Evolutionary conservation across 2,797 vertebrate genomes (phyloP).

Genomic region (Coranthus polyacanthus): DNA sequence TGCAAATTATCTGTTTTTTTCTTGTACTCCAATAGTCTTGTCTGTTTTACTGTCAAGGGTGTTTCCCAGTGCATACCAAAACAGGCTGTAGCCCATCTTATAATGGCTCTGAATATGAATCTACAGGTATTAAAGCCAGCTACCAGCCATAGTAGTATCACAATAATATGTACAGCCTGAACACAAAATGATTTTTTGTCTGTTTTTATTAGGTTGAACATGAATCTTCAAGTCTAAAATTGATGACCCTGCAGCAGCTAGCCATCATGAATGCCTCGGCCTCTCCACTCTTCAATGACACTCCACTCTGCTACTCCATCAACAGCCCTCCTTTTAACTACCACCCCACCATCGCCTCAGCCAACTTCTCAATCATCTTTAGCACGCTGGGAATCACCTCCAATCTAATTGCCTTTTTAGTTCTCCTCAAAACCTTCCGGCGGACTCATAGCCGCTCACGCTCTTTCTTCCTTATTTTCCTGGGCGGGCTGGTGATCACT

Average conservation of each 20-base stretch:
- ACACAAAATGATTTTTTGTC: conserved; percentile 9
- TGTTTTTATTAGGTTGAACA: conserved; percentile 51
- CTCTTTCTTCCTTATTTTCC: conserved; percentile 93
- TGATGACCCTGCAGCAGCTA: background rate
- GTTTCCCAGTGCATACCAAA: background rate
- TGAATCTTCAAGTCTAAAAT: conserved; percentile 32
- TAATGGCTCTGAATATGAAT: background rate
- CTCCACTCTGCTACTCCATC: conserved; percentile 79
- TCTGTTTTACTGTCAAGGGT: no score
- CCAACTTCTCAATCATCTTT: conserved; percentile 87
- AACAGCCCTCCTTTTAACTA: conserved; percentile 67
- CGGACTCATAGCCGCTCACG: conserved; percentile 80
- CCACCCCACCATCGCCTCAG: conserved; percentile 76
- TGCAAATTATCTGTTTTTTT: no score
- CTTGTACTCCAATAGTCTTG: no score
- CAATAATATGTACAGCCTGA: background rate
- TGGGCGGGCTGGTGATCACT: conserved; percentile 92
- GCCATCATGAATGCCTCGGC: conserved; percentile 68
- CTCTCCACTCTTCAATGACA: conserved; percentile 33
- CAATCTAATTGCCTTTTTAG: conserved; percentile 92
- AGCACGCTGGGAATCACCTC: conserved; percentile 88
- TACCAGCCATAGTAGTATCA: background rate
- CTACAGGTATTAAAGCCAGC: background rate
- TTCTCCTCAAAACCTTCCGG: conserved; percentile 86
- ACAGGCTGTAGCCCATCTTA: background rate